These are phyloP conservation scores for Anguilla obscura DNA, from an alignment of 2,797 vertebrate genomes.

Conservation along the genomic window DNA sequence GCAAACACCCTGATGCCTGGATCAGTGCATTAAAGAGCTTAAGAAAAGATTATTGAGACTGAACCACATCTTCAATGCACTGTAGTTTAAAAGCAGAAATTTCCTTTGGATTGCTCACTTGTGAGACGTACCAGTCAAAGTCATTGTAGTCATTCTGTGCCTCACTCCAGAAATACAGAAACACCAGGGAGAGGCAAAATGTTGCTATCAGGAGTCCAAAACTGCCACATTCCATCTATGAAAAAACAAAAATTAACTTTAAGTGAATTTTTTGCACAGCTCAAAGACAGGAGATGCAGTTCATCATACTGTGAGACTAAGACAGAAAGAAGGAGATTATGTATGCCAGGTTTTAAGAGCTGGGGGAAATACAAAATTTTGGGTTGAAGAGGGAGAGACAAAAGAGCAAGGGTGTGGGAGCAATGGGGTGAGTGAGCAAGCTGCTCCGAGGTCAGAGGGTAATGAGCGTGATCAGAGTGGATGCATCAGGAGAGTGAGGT, in stretches of 20 bases:
- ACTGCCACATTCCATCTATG: conserved; percentile 80
- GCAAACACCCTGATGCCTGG: neutral
- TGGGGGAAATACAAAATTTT: too few relatives aligned
- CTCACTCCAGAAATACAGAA: conserved; percentile 86
- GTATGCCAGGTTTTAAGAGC: too few relatives aligned
- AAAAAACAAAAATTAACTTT: neutral
- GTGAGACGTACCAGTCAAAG: conserved; percentile 84
- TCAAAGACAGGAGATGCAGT: neutral
- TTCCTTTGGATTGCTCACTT: neutral
- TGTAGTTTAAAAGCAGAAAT: neutral
- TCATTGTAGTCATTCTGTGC: conserved; percentile 88
- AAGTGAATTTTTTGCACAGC: neutral
- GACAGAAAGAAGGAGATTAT: too few relatives aligned
- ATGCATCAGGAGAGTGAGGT: neutral
- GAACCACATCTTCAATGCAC: neutral
- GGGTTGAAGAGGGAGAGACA: neutral
- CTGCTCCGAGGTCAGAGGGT: neutral
- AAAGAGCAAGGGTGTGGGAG: neutral
- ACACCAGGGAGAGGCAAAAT: conserved; percentile 79
- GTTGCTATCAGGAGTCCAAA: conserved; percentile 77
- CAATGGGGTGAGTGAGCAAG: neutral
- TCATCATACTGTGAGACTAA: too few relatives aligned
- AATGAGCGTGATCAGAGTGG: too few relatives aligned
- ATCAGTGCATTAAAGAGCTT: neutral
- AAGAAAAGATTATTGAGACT: neutral